Conservation (phyloP, 2,888 invertebrate genomes). For the Drosophila neoperkinsi region DNA sequence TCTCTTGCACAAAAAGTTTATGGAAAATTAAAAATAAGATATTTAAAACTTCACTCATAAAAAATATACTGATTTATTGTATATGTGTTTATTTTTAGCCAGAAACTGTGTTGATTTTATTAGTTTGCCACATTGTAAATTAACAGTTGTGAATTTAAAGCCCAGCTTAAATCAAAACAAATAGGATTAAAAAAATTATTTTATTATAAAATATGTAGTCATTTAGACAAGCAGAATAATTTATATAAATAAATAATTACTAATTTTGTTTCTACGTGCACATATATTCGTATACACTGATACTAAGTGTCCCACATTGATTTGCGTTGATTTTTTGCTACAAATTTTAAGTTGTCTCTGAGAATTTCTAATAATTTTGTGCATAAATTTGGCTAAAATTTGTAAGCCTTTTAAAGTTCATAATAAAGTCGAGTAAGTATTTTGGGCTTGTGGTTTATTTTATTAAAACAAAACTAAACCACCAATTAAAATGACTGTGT, state of each 20-base stretch:
- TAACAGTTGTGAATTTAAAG: background rate
- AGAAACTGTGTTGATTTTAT: background rate
- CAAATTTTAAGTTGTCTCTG: background rate
- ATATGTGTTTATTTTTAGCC: background rate
- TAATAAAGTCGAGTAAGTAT: background rate
- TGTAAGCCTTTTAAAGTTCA: constrained; percentile 8
- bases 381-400: background rate
- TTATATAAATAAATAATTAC: background rate
- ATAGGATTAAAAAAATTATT: background rate
- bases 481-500: constrained; percentile 31
- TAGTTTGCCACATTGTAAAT: background rate
- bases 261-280: background rate
- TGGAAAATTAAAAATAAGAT: background rate
- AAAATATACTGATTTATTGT: background rate
- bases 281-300: too few species aligned
- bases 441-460: background rate
- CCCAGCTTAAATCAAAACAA: background rate
- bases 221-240: background rate
- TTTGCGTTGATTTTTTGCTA: too few species aligned
- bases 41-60: background rate
- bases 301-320: too few species aligned
- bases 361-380: background rate
- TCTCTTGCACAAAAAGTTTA: background rate
- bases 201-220: background rate
- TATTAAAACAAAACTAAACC: constrained; percentile 6